Evolutionary conservation across 2,113 vertebrate genomes (phyloP).

Genomic region (Otus sunia): DNA sequence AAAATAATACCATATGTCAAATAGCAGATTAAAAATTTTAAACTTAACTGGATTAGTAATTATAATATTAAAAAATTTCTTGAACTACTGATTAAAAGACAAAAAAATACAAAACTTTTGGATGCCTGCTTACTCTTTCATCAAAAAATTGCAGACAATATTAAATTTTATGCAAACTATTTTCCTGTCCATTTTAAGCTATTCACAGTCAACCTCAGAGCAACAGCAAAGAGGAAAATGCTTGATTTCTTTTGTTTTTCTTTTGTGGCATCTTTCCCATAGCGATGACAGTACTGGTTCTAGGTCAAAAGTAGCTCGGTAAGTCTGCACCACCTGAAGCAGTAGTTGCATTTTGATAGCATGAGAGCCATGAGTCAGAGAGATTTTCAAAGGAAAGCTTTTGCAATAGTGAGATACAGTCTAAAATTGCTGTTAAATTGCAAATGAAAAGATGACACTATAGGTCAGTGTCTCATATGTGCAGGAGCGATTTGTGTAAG

Average conservation of each 20-base stretch:
- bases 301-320: constrained; percentile 17
- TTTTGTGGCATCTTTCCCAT: background rate
- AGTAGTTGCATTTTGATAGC: background rate
- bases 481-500: background rate
- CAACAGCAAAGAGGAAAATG: background rate
- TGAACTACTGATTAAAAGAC: background rate
- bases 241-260: background rate
- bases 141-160: background rate
- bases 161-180: background rate
- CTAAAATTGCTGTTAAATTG: constrained; percentile 40
- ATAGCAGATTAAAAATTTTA: background rate
- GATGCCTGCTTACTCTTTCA: background rate
- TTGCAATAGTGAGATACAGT: background rate
- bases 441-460: background rate
- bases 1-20: background rate
- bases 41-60: background rate
- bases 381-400: background rate
- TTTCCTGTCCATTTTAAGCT: background rate
- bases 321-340: background rate
- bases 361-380: background rate
- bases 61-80: background rate
- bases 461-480: constrained; percentile 1
- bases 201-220: background rate
- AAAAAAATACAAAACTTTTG: background rate
- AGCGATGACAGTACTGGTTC: background rate